Percentiles rank a stretch among this genome's conserved stretches.
Evolutionary conservation across 64 coral and sea anemone genomes (phyloP).

Genomic region (Montipora cactus): DNA sequence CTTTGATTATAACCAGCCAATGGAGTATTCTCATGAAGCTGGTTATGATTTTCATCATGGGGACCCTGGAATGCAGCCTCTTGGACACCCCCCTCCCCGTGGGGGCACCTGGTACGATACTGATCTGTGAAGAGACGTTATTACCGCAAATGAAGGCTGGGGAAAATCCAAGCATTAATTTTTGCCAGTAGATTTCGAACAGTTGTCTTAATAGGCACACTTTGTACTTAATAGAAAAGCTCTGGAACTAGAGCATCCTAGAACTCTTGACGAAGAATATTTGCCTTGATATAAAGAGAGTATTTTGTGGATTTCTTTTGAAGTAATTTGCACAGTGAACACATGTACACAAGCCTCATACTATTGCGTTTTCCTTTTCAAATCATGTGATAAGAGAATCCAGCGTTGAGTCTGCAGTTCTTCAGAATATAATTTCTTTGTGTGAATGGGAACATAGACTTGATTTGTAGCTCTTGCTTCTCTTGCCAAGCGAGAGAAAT

Average conservation of each 20-base stretch:
- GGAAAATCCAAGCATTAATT: not conserved
- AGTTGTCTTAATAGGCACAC: not conserved
- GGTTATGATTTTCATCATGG: slow-evolving; percentile 72
- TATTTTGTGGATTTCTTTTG: not conserved
- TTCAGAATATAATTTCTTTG: too few species aligned
- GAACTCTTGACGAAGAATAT: not conserved
- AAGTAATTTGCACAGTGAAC: not conserved
- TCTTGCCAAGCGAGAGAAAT: too few species aligned
- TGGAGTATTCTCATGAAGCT: slow-evolving; percentile 78
- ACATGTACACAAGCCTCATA: too few species aligned
- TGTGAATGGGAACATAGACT: too few species aligned
- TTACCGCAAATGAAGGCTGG: not conserved
- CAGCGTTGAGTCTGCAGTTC: too few species aligned
- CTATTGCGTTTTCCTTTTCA: too few species aligned
- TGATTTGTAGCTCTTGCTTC: too few species aligned
- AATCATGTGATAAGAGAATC: too few species aligned
- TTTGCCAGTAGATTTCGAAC: not conserved
- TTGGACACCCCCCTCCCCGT: slow-evolving; percentile 70
- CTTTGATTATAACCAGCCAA: slow-evolving; percentile 88
- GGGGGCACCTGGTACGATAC: slow-evolving; percentile 93
- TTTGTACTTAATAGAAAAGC: too few species aligned
- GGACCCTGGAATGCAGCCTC: slow-evolving; percentile 75
- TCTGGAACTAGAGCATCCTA: too few species aligned
- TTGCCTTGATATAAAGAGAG: not conserved
- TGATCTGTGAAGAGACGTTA: slow-evolving; percentile 49